phyloP scores from a whole-genome alignment of 2,797 vertebrate genomes.

The Spinibarbus caldwelli region DNA sequence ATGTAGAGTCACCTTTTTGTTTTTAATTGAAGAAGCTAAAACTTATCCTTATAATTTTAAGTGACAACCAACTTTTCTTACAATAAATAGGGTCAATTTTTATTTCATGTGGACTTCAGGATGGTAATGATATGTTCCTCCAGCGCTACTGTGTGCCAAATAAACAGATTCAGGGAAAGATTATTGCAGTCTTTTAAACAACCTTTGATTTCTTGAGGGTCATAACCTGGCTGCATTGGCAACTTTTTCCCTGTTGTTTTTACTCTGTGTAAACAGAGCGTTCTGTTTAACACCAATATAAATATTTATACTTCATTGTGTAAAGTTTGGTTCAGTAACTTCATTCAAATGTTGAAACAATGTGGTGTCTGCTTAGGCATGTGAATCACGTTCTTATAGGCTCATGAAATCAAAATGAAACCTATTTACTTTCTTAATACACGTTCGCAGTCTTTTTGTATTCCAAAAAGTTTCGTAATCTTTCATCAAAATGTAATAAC shows the following conservation, averaged over 20 bases:
- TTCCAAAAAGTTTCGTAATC: not conserved
- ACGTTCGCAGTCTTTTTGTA: not conserved
- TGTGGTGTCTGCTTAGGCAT: constrained; percentile 14
- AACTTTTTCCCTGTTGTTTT: constrained; percentile 25
- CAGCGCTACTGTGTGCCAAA: not conserved
- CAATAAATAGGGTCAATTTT: not conserved
- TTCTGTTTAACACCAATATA: constrained; percentile 33
- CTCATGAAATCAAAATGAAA: constrained; percentile 11
- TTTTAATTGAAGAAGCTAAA: not conserved
- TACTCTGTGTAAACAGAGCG: not conserved
- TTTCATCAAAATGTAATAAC: constrained; percentile 15
- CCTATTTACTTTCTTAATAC: not conserved
- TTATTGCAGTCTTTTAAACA: constrained; percentile 31
- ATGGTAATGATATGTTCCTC: not conserved
- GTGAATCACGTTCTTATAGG: constrained; percentile 6
- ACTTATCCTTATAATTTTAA: no score
- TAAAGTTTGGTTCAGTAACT: constrained; percentile 35
- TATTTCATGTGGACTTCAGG: not conserved
- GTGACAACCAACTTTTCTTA: not conserved
- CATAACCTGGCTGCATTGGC: not conserved
- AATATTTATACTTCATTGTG: constrained; percentile 47
- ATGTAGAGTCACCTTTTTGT: not conserved
- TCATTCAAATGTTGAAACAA: constrained; percentile 32
- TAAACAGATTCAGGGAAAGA: not conserved
- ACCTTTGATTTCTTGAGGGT: constrained; percentile 16